phyloP scores from a whole-genome alignment of 2,113 vertebrate species.

The Mohoua ochrocephala region DNA sequence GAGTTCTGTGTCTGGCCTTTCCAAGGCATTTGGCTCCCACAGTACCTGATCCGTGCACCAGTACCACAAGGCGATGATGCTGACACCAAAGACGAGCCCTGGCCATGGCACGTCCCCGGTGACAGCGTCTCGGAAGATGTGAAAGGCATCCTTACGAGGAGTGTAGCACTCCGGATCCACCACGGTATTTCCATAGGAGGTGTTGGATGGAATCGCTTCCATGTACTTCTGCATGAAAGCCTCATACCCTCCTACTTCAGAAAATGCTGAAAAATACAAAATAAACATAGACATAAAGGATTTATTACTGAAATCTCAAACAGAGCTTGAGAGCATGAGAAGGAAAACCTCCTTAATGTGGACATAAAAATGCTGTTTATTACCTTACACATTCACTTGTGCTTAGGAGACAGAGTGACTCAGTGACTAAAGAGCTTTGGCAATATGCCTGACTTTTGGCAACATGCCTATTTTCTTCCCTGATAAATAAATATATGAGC shows the following conservation, averaged over 20 bases:
- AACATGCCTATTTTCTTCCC: not conserved
- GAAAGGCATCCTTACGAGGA: constrained; percentile 84
- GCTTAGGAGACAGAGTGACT: not conserved
- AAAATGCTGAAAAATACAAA: constrained; percentile 76
- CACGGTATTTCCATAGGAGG: not conserved
- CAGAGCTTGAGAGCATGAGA: not conserved
- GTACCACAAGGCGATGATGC: constrained; percentile 87
- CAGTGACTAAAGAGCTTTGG: not conserved
- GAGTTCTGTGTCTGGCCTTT: not conserved
- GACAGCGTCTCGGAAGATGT: constrained; percentile 84
- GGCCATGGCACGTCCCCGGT: constrained; percentile 91
- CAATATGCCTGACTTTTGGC: not conserved
- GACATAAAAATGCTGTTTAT: not conserved
- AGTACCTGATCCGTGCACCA: constrained; percentile 97
- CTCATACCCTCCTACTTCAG: constrained; percentile 83
- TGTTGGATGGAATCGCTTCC: constrained; percentile 72
- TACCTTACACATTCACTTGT: not conserved
- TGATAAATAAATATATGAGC: not conserved
- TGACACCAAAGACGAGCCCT: constrained; percentile 85
- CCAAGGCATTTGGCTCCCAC: not conserved
- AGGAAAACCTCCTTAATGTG: not conserved
- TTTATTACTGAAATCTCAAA: not conserved
- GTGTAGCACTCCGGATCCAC: constrained; percentile 71
- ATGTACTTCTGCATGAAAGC: constrained; percentile 82
- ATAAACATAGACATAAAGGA: not conserved